A percentile compares a stretch with the other conserved stretches of the same genome.
Conservation (phyloP, 2,113 vertebrate species). For the Ochotona curzoniae region DNA sequence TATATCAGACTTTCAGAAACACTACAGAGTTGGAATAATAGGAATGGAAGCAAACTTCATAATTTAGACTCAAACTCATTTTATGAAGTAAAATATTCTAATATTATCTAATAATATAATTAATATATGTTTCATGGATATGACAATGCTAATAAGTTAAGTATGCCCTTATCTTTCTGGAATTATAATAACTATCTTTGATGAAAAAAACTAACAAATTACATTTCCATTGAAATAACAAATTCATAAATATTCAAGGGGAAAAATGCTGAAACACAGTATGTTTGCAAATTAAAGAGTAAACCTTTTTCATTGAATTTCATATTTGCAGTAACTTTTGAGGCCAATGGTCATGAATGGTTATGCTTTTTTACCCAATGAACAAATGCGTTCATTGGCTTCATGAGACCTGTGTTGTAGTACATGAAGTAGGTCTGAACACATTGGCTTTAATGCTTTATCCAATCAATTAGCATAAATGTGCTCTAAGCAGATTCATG, state of each 20-base stretch:
- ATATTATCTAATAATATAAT: neutral
- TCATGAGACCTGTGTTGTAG: neutral
- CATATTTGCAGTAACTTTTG: neutral
- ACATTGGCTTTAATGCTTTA: neutral
- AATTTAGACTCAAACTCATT: neutral
- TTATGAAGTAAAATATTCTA: neutral
- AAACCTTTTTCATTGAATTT: neutral
- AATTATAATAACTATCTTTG: neutral
- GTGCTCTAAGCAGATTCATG: neutral
- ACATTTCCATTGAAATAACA: neutral
- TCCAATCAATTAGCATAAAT: neutral
- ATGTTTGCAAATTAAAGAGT: neutral
- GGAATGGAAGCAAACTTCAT: slow-evolving; percentile 22
- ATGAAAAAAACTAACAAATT: slow-evolving; percentile 28
- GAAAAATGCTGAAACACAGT: slow-evolving; percentile 4
- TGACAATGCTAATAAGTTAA: neutral
- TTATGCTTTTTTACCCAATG: neutral
- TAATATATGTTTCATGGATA: neutral
- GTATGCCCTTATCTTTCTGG: neutral
- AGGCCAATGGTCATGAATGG: neutral
- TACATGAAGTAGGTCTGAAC: neutral
- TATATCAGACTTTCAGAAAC: slow-evolving; percentile 10
- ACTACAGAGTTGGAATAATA: neutral
- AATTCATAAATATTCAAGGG: neutral
- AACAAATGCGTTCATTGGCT: neutral